Base-by-base conservation (phyloP, 2,797 vertebrate species). In the Anguilla anguilla region DNA sequence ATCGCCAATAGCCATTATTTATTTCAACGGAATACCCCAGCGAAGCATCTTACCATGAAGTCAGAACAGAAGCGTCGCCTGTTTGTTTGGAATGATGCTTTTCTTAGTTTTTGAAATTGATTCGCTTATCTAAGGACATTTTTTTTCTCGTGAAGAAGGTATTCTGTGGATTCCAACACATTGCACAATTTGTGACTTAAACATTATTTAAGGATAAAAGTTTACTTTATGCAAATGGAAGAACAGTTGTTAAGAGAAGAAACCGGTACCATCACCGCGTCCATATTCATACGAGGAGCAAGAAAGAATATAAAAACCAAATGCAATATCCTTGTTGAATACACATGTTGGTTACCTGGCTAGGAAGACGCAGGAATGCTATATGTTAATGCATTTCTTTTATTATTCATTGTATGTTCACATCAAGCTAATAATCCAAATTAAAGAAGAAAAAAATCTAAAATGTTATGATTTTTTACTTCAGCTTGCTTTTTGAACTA, bases 1-100 rank as follows among this genome's bases (percentile, higher is more conserved):
- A 83, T 43, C 28, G 39, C 35, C 57, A 13, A 83, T 43, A 46
- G 39, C 35, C 57, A 13, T 25, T 49, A 6, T 28, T 55, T 87
- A n/a, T 39, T 28, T 83, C 31, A 53, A 25, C 28, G 49, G 19
- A 28, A 35, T 49, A 43, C 17, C 25, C 35, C 77, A 17, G 15
- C 13, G n/a, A 84, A 46, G 86, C 59, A 82, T 55, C 81, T 69
- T 49, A n/a, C 67, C 61, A 84, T 53, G 53, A 84, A 84, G 43
- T 51, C 43, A 82, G 46, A 22, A 46, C 77, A 22, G 39, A 57
- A 84, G 53, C 17, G 19, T 31, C 79, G 79, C 51, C 53, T 59
- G 51, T 13, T 51, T 82, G 22, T 49, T 35, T 5, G 39, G 46
- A 43, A 51, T 81, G 39, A 81, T 49, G 77, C 17, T 49, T 35